Evolutionary conservation across 2,797 vertebrate species (phyloP).

Genomic region (Neosilurus mollespiculum): DNA sequence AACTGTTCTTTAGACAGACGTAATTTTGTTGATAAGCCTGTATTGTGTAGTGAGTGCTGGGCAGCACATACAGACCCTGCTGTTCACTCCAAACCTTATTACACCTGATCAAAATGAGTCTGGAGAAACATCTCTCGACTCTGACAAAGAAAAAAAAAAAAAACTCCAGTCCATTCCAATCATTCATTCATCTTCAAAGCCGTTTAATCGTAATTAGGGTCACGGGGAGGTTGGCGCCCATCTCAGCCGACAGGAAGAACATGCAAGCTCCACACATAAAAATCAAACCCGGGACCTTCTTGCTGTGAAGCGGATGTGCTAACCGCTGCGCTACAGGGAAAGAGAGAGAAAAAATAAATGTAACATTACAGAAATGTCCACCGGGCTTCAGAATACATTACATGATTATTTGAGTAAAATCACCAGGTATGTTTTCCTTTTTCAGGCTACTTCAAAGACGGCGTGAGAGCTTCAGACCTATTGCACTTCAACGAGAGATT

Average conservation of each 20-base stretch:
- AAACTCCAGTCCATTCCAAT: too few species aligned
- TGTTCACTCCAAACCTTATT: not conserved
- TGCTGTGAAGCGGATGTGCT: too few species aligned
- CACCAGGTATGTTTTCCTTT: not conserved
- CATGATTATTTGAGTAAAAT: not conserved
- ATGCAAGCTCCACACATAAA: too few species aligned
- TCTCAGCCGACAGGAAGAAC: too few species aligned
- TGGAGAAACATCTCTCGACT: not conserved
- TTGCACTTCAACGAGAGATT: conserved; percentile 11
- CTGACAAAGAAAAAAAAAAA: too few species aligned
- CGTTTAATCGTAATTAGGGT: too few species aligned
- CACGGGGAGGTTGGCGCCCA: too few species aligned
- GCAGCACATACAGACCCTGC: not conserved
- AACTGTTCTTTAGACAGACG: conserved; percentile 12
- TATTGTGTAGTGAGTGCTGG: not conserved
- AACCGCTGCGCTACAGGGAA: not conserved
- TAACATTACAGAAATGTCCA: not conserved
- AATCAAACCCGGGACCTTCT: too few species aligned
- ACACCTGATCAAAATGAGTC: not conserved
- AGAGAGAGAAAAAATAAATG: not conserved
- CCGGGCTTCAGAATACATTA: not conserved
- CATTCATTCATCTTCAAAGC: too few species aligned
- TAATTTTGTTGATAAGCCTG: conserved; percentile 10
- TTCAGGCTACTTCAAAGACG: not conserved
- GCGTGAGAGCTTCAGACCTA: conserved; percentile 5